These are phyloP conservation scores for Psilopsiagon aurifrons DNA, from an alignment of 2,113 vertebrate species.

Conservation along the genomic window DNA sequence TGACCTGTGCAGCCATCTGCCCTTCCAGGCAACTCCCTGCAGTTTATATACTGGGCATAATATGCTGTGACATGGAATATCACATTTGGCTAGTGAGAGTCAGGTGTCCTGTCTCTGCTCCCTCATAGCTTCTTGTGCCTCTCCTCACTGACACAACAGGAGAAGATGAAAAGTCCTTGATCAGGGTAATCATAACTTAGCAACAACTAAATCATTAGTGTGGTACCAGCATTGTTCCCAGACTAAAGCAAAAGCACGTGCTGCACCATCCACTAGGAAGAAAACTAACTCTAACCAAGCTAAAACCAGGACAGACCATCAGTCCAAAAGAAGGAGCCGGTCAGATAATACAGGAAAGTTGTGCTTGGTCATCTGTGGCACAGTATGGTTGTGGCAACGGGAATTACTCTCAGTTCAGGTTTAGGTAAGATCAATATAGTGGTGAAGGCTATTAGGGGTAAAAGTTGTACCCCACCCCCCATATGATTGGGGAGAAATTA, in stretches of 20 bases:
- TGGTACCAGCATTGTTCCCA: not conserved
- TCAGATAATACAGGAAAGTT: not conserved
- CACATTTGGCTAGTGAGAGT: not conserved
- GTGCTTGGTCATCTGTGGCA: not conserved
- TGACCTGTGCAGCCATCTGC: not conserved
- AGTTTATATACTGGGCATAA: not conserved
- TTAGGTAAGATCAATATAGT: not conserved
- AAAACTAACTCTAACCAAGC: not conserved
- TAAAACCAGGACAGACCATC: not conserved
- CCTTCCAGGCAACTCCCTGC: not conserved
- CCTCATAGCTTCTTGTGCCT: not conserved
- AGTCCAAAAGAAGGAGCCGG: not conserved
- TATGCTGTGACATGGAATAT: not conserved
- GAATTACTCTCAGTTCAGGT: not conserved
- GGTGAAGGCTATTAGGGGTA: not conserved
- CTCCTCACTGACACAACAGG: not conserved
- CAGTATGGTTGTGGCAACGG: not conserved
- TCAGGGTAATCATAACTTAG: not conserved
- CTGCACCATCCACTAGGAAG: not conserved
- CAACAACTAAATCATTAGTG: not conserved
- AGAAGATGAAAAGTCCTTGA: not conserved
- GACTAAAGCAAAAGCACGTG: not conserved
- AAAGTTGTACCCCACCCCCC: not conserved
- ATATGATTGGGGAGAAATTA: not conserved
- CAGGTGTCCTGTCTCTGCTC: not conserved